These are phyloP conservation scores for Chloroceryle aenea DNA, from an alignment of 2,113 vertebrate species.

Conservation along the genomic window DNA sequence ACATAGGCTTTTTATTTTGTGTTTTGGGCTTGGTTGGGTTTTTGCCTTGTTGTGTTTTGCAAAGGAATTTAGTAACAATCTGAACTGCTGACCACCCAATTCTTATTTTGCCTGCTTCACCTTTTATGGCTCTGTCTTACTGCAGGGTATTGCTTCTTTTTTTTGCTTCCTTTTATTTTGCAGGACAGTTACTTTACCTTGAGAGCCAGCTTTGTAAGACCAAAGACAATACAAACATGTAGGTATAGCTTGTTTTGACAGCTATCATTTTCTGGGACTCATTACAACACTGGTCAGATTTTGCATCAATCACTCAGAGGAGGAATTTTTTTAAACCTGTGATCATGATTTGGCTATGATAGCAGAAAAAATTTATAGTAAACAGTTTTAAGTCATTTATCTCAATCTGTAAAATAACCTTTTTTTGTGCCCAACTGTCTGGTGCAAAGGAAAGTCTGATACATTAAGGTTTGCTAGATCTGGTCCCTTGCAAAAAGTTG, in stretches of 20 bases:
- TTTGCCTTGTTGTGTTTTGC: not conserved
- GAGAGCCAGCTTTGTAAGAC: not conserved
- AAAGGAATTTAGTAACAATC: not conserved
- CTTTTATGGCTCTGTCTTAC: not conserved
- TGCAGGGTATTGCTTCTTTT: not conserved
- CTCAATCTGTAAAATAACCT: not conserved
- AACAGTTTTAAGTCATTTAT: not conserved
- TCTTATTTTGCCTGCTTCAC: not conserved
- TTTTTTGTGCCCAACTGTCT: not conserved
- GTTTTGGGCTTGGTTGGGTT: not conserved
- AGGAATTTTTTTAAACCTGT: accelerated
- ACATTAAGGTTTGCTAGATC: not conserved
- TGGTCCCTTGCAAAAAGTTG: not conserved
- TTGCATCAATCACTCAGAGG: not conserved
- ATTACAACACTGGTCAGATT: not conserved
- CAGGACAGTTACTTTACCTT: not conserved
- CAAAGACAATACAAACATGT: not conserved
- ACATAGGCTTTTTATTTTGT: accelerated
- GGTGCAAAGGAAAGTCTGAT: not conserved
- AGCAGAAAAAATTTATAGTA: not conserved
- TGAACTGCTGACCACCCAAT: not conserved
- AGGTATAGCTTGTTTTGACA: not conserved
- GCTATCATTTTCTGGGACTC: not conserved
- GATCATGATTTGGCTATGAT: not conserved
- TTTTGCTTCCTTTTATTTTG: conserved; percentile 10